These are phyloP conservation scores for Tachina fera DNA, from an alignment of 2,888 invertebrate species.

Conservation along the genomic window DNA sequence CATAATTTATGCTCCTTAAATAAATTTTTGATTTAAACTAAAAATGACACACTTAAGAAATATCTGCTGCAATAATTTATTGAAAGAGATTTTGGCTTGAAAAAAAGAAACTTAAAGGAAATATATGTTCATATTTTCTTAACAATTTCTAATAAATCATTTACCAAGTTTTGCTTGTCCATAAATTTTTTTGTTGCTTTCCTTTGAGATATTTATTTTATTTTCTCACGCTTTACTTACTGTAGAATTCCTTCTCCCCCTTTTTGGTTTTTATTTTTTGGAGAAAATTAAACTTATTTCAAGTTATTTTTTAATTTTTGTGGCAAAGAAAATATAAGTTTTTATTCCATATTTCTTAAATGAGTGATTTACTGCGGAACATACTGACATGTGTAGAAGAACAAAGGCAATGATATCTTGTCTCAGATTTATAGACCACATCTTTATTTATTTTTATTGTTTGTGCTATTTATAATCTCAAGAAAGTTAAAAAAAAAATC, in stretches of 20 bases:
- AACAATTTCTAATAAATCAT: conserved; percentile 10
- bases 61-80: neutral
- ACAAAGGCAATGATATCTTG: neutral
- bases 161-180: neutral
- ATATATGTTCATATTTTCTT: neutral
- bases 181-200: neutral
- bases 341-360: conserved; percentile 39
- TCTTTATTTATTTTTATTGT: neutral
- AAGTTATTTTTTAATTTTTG: neutral
- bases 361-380: conserved; percentile 63
- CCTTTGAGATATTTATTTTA: neutral
- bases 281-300: neutral
- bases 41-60: neutral
- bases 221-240: conserved; percentile 26
- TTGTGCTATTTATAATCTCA: neutral
- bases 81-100: neutral
- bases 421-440: conserved; percentile 1
- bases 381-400: conserved; percentile 41
- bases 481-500: neutral
- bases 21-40: neutral
- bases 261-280: neutral
- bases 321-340: neutral
- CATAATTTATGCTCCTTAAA: conserved; percentile 39
- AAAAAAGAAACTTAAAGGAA: neutral
- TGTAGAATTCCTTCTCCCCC: conserved; percentile 16